These are phyloP conservation scores for Holothuria leucospilota DNA, from an alignment of 53 echinoderm and acorn worm species.

Conservation along the genomic window DNA sequence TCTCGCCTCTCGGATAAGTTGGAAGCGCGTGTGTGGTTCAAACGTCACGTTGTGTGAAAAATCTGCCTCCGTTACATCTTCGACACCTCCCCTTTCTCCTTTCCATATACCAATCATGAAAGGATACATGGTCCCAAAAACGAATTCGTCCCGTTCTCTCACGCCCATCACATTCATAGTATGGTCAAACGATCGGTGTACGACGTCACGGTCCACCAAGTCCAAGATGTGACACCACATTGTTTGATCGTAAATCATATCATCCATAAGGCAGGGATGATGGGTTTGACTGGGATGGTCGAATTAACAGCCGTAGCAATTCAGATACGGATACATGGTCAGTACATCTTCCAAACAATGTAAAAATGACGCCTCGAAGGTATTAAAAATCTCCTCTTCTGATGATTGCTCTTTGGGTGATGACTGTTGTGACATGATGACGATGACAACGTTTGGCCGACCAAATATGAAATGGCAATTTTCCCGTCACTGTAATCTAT, in stretches of 20 bases:
- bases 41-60: background rate
- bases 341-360: background rate
- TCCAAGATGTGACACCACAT: background rate
- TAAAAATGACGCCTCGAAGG: background rate
- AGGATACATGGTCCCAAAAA: background rate
- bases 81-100: conserved; percentile 23
- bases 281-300: conserved; percentile 1
- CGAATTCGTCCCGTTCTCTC: background rate
- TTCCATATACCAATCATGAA: conserved; percentile 2
- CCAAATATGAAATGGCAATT: background rate
- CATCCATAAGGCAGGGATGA: background rate
- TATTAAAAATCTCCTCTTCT: background rate
- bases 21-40: background rate
- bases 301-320: background rate
- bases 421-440: background rate
- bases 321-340: background rate
- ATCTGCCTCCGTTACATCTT: background rate
- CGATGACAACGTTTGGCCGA: background rate
- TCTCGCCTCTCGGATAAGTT: background rate
- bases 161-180: conserved; percentile 1
- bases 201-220: conserved; percentile 19
- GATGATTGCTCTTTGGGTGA: background rate
- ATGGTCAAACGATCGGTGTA: conserved; percentile 3
- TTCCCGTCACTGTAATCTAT: background rate
- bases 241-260: background rate